Conservation (phyloP, 2,888 invertebrate genomes). For the Darwinula stevensoni region DNA sequence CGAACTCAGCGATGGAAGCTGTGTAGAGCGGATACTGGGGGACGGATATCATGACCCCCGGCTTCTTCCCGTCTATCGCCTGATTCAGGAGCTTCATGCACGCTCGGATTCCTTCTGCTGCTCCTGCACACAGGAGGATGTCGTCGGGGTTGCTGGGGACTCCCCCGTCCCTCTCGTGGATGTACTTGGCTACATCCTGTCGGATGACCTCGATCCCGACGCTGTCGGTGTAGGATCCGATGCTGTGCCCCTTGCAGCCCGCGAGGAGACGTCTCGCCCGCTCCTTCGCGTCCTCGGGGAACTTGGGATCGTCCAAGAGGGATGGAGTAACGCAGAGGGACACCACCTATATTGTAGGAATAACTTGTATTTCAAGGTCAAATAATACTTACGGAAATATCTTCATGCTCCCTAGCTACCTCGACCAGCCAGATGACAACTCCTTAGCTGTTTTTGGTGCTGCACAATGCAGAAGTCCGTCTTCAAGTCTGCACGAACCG, state of each 20-base stretch:
- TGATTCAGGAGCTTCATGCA: slow-evolving; percentile 35
- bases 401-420: too few species aligned
- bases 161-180: slow-evolving; percentile 42
- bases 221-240: slow-evolving; percentile 64
- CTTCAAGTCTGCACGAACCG: too few species aligned
- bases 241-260: slow-evolving; percentile 17
- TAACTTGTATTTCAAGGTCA: too few species aligned
- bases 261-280: slow-evolving; percentile 16
- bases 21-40: slow-evolving; percentile 97
- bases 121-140: slow-evolving; percentile 57
- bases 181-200: slow-evolving; percentile 58
- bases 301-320: slow-evolving; percentile 16
- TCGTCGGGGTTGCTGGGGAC: slow-evolving; percentile 38
- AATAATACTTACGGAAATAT: too few species aligned
- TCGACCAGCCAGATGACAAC: too few species aligned
- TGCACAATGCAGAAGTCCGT: too few species aligned
- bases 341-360: slow-evolving; percentile 17
- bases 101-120: slow-evolving; percentile 63
- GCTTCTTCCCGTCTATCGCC: slow-evolving; percentile 23
- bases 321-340: slow-evolving; percentile 18
- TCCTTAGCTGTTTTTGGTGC: too few species aligned
- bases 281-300: slow-evolving; percentile 21
- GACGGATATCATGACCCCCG: slow-evolving; percentile 84
- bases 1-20: slow-evolving; percentile 73
- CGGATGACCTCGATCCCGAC: slow-evolving; percentile 69